Conservation (phyloP, 1,140 invertebrate genomes). For the Danaus melanippus region DNA sequence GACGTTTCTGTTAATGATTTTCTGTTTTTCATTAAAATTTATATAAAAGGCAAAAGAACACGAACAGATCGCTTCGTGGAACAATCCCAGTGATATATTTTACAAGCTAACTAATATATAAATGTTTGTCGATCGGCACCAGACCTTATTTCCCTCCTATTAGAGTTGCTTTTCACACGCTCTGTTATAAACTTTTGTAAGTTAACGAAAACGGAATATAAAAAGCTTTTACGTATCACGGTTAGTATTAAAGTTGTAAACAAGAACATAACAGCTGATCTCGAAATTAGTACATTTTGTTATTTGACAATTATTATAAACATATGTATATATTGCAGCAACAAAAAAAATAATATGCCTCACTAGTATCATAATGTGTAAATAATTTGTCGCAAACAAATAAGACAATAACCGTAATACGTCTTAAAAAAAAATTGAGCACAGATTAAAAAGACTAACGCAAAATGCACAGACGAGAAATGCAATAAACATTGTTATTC, state of each 20-base stretch:
- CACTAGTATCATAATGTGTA: too few relatives aligned
- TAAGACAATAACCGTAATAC: not conserved
- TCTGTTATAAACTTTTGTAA: too few relatives aligned
- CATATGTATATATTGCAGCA: too few relatives aligned
- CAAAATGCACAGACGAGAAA: constrained; percentile 21
- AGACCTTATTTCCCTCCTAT: constrained; percentile 20
- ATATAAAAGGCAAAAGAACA: constrained; percentile 8
- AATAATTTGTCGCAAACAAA: too few relatives aligned
- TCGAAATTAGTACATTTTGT: too few relatives aligned
- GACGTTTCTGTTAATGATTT: not conserved
- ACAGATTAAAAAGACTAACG: constrained; percentile 20
- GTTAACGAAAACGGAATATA: too few relatives aligned
- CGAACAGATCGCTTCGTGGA: constrained; percentile 10
- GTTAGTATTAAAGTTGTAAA: too few relatives aligned
- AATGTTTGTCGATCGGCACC: constrained; percentile 8
- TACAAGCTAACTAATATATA: constrained; percentile 9
- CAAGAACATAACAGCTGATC: too few relatives aligned
- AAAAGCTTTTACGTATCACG: too few relatives aligned
- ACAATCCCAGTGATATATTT: constrained; percentile 20
- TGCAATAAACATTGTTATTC: constrained; percentile 17
- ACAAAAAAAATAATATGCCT: too few relatives aligned
- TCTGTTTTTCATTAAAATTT: not conserved
- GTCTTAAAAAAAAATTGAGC: constrained; percentile 26
- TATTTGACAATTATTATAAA: too few relatives aligned
- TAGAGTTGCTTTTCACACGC: too few relatives aligned